Evolutionary conservation across 2,888 invertebrate species (phyloP), one percentile per base, ranked within the genome.

Genomic region (Leptinotarsa peninsularis): DNA sequence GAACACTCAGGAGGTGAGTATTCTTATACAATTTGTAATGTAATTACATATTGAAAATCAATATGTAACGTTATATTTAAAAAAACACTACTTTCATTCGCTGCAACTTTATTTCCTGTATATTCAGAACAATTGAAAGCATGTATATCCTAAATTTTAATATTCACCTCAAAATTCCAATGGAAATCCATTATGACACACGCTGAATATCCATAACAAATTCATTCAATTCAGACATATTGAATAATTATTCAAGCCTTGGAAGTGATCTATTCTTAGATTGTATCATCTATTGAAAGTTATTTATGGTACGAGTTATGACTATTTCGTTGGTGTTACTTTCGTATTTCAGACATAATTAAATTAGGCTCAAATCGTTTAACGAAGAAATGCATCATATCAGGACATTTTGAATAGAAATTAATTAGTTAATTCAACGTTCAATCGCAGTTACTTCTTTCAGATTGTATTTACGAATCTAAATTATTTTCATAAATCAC

Each of bases 211-310:
- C 7, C 56, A 58, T 58, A 21, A 58, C 21, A 14, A 21, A 58
- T 58, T 58, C 21, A 18, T 18, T 58, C 7, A 21, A 58, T 58
- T 58, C 56, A 58, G 56, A 52, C 17, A 52, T 15, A n/a, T 52
- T 52, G 52, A 52, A 52, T 52, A 52, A 52, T 52, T n/a, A 52
- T n/a, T 52, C n/a, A n/a, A 52, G 52, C n/a, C 52, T 52, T n/a
- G 52, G 52, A 17, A 2, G 18, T 58, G 21, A 21, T 10, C 10
- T 21, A 58, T 58, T 58, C 56, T 14, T 18, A 21, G 56, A 58
- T 58, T 58, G 23, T 13, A 58, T 58, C 21, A 5, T 58, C 56
- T 21, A 58, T 21, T 10, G 52, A 58, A 21, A 7, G 21, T 58
- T 58, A 58, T 21, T 58, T 58, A 58, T 58, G 58, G 21, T 10